A percentile compares a stretch with the other conserved stretches of the same genome.
phyloP scores from a whole-genome alignment of 1,140 invertebrate species.

The Caenorhabditis briggsae region DNA sequence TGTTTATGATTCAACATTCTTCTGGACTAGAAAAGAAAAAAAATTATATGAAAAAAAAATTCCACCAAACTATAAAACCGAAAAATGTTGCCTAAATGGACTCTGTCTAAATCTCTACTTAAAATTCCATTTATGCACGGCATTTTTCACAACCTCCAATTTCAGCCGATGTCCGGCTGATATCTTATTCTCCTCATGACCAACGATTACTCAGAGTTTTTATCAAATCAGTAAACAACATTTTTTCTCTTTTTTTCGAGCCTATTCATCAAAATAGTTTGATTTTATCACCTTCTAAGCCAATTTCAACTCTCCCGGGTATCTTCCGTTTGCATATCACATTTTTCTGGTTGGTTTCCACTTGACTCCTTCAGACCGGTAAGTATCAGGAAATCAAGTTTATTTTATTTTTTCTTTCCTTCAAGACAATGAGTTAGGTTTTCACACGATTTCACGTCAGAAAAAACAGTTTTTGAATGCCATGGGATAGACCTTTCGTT shows the following conservation, averaged over 20 bases:
- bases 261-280: not conserved
- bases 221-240: not conserved
- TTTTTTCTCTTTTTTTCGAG: not conserved
- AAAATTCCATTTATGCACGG: not conserved
- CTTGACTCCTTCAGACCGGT: not conserved
- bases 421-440: not conserved
- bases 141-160: not conserved
- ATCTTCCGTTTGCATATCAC: not conserved
- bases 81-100: not conserved
- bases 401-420: not conserved
- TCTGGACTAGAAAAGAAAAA: not conserved
- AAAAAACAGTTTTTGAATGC: not conserved
- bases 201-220: not conserved
- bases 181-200: not conserved
- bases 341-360: not conserved
- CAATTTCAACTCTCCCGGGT: not conserved
- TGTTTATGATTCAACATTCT: too few species aligned
- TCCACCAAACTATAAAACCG: not conserved
- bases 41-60: not conserved
- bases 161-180: not conserved
- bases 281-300: not conserved
- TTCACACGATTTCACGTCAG: slow-evolving; percentile 7
- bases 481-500: not conserved
- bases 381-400: slow-evolving; percentile 1
- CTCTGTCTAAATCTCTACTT: not conserved